phyloP scores from a whole-genome alignment of 2,797 vertebrate genomes.

The Remorina albescens region DNA sequence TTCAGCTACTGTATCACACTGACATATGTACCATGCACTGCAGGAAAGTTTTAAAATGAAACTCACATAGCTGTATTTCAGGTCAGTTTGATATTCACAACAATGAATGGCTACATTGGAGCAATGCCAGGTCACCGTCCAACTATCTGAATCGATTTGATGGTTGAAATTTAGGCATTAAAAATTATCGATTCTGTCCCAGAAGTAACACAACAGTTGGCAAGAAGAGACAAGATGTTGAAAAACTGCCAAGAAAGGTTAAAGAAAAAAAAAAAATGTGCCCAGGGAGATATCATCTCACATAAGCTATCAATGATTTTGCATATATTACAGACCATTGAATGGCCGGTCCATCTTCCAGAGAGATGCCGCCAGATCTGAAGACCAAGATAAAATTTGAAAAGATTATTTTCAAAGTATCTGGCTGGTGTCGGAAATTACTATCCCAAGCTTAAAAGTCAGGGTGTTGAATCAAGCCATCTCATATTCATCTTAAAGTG shows the following conservation, averaged over 20 bases:
- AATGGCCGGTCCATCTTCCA: slow-evolving; percentile 7
- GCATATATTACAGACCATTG: not conserved
- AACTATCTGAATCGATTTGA: not conserved
- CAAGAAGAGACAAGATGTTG: not conserved
- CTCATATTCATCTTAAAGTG: not conserved
- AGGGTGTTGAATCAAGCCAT: slow-evolving; percentile 9
- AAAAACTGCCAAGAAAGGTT: not conserved
- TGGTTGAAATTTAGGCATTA: not conserved
- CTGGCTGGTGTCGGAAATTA: slow-evolving; percentile 26
- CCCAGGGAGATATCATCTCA: not conserved
- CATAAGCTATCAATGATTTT: slow-evolving; percentile 2
- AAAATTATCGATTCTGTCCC: slow-evolving; percentile 1
- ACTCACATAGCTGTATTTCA: not conserved
- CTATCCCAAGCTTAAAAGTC: slow-evolving; percentile 9
- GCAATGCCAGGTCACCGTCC: not conserved
- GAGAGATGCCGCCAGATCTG: slow-evolving; percentile 5
- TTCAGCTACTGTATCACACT: not conserved
- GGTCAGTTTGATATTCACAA: not conserved
- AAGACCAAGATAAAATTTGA: slow-evolving; percentile 6
- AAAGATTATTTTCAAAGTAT: slow-evolving; percentile 41
- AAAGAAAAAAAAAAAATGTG: not conserved
- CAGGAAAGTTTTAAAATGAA: not conserved
- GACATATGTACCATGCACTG: not conserved
- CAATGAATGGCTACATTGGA: not conserved
- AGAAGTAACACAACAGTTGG: not conserved